Base-by-base conservation (phyloP, 2,797 vertebrate species). In the Sardinella longiceps region DNA sequence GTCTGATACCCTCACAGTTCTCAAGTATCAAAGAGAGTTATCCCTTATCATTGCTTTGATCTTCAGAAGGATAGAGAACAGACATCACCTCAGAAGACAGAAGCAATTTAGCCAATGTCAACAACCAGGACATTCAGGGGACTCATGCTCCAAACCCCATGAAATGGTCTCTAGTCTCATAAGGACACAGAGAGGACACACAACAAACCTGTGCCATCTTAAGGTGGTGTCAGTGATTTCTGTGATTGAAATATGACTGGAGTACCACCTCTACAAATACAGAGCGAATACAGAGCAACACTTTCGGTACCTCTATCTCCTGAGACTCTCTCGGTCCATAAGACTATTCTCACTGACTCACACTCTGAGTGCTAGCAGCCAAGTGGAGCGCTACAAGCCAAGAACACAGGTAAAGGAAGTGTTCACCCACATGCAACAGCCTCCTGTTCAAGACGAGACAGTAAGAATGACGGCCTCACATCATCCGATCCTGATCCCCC, bases 391-490 rank as follows among this genome's bases (percentile, higher is more conserved):
- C 23, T 39, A 9, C 70, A 9, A 77, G 15, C 18, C 37, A 43
- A 20, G 70, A 43, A 77, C 70, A 43, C 70, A 77, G 70, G 70
- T 77, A 43, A 77, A 20, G 33, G 14, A 20, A 77, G 33, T 39
- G 70, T 11, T 43, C 33, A 77, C 23, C 37, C 33, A 6, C 70
- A 77, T 43, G 37, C 39, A 77, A 77, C 37, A 7, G 70, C 37
- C 37, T 43, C 37, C 33, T 9, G 70, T 39, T 9, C 20, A 43
- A 33, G 70, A 93, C 90, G 83, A 92, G 91, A 90, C 88, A 88
- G 92, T 93, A 95, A 92, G 91, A 92, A 96, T 95, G 92, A 91
- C 90, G 92, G 87, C 84, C 33, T 15, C 63, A 70, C 12, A 30
- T 70, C 63, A 70, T 70, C 63, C n/a, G n/a, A n/a, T n/a, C 46